A percentile compares a stretch with the other conserved stretches of the same genome.
phyloP scores from a whole-genome alignment of 2,113 vertebrate genomes.

The Argyrosomus japonicus region DNA sequence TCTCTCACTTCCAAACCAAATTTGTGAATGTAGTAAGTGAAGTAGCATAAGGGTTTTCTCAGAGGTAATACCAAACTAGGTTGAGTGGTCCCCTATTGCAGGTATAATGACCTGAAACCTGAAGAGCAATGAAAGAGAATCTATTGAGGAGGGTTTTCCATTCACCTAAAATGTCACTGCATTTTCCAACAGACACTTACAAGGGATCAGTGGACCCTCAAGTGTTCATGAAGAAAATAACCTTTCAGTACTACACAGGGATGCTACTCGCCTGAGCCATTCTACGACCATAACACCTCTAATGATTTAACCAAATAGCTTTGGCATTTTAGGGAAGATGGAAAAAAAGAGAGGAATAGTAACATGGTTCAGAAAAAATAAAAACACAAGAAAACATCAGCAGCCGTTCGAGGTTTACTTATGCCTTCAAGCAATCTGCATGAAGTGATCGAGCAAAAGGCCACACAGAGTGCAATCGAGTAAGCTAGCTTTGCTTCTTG shows the following conservation, averaged over 20 bases:
- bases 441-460: conserved; percentile 65
- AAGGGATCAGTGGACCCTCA: conserved; percentile 82
- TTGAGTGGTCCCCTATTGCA: conserved; percentile 78
- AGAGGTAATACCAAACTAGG: conserved; percentile 75
- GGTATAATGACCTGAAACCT: conserved; percentile 80
- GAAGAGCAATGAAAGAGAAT: conserved; percentile 77
- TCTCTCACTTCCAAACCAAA: conserved; percentile 50
- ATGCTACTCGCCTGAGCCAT: conserved; percentile 70
- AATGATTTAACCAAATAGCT: conserved; percentile 80
- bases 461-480: conserved; percentile 68
- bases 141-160: conserved; percentile 77
- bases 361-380: conserved; percentile 44
- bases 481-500: conserved; percentile 56
- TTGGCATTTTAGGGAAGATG: conserved; percentile 79
- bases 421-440: conserved; percentile 75
- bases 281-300: conserved; percentile 73
- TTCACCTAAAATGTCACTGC: conserved; percentile 84
- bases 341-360: conserved; percentile 27
- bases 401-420: conserved; percentile 57
- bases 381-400: conserved; percentile 60
- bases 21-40: conserved; percentile 58
- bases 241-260: conserved; percentile 76
- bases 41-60: conserved; percentile 64
- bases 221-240: conserved; percentile 83
- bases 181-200: conserved; percentile 81